Percentiles rank a stretch among this genome's conserved stretches.
These are phyloP conservation scores for Caenorhabditis parvicauda DNA, from an alignment of 2,888 invertebrate species.

Conservation along the genomic window DNA sequence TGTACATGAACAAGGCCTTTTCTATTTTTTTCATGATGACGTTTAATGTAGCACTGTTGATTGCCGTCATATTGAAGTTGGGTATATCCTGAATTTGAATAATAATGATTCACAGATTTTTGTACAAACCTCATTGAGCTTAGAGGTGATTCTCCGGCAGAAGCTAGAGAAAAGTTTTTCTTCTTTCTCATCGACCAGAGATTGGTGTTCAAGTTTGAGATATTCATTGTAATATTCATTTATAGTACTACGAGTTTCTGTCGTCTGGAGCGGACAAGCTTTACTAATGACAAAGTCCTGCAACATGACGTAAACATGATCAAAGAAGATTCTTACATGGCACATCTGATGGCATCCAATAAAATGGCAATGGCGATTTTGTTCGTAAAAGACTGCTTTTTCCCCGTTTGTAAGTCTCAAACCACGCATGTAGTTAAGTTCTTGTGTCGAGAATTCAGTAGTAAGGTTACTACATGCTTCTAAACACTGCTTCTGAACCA, in stretches of 20 bases:
- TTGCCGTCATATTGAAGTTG: constrained; percentile 31
- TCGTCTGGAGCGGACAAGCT: constrained; percentile 23
- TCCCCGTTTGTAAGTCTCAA: constrained; percentile 15
- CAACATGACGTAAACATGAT: constrained; percentile 1
- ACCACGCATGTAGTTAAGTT: constrained; percentile 12
- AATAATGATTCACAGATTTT: no score
- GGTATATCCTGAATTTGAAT: constrained; percentile 21
- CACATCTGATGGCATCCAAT: constrained; percentile 39
- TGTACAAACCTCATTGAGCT: constrained; percentile 23
- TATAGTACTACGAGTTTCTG: constrained; percentile 14
- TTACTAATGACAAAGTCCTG: constrained; percentile 30
- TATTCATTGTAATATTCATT: constrained; percentile 31
- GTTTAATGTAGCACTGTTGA: constrained; percentile 28
- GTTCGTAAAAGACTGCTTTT: constrained; percentile 21
- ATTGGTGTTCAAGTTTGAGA: constrained; percentile 21
- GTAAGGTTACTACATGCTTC: constrained; percentile 27
- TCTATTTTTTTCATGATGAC: constrained; percentile 32
- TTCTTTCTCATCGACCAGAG: constrained; percentile 18
- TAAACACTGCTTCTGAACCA: constrained; percentile 30
- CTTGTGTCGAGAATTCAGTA: constrained; percentile 12
- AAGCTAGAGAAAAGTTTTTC: constrained; percentile 37
- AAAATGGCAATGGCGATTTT: constrained; percentile 34
- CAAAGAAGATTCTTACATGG: constrained; percentile 22
- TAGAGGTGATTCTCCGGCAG: constrained; percentile 31
- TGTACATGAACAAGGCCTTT: no score